These are phyloP conservation scores for Crocuta crocuta DNA, from an alignment of 2,113 vertebrate genomes.

Conservation along the genomic window DNA sequence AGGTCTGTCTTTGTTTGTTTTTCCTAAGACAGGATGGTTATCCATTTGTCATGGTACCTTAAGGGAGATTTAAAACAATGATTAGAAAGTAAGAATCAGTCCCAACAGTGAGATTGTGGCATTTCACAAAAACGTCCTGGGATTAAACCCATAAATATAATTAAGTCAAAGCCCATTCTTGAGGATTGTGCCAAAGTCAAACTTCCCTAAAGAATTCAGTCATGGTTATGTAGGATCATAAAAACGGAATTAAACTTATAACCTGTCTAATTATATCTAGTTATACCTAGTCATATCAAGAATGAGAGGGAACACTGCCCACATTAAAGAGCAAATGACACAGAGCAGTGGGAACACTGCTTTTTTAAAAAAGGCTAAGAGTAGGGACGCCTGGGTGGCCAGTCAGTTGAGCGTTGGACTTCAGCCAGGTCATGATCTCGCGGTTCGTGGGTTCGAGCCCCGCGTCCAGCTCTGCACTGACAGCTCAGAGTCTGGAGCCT, in stretches of 20 bases:
- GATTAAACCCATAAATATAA: constrained; percentile 46
- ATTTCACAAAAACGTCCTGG: constrained; percentile 29
- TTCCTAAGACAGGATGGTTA: neutral
- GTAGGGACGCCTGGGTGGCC: neutral
- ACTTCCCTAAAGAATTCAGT: neutral
- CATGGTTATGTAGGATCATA: neutral
- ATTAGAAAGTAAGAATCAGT: neutral
- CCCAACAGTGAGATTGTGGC: neutral
- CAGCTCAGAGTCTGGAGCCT: too few species aligned
- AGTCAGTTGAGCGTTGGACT: too few species aligned
- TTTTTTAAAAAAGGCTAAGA: neutral
- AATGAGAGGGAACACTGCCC: neutral
- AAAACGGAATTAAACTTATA: neutral
- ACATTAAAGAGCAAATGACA: neutral
- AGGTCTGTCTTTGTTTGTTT: neutral
- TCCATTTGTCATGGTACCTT: neutral
- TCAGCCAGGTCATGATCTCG: too few species aligned
- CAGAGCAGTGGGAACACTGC: neutral
- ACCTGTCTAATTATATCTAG: neutral
- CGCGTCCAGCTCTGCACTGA: too few species aligned
- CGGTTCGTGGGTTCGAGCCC: too few species aligned
- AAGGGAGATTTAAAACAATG: constrained; percentile 10
- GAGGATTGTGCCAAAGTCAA: neutral
- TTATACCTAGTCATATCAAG: neutral
- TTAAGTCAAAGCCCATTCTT: constrained; percentile 22